Evolutionary conservation across 1,140 invertebrate species (phyloP), one percentile per base, ranked within the genome.

Genomic region (Panagrolaimus sp.): DNA sequence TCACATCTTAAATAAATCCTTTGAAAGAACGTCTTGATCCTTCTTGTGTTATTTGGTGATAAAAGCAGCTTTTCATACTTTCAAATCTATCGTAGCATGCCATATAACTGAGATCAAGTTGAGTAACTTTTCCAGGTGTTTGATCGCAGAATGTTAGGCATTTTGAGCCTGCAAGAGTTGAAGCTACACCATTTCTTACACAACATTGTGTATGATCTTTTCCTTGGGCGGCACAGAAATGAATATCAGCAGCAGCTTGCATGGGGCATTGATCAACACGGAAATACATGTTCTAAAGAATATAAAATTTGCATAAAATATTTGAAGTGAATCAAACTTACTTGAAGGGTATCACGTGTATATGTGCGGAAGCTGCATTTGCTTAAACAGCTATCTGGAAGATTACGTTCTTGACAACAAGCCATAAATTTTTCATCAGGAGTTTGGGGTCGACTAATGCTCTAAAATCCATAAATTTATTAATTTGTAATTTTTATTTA

Each of bases 41-140:
- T 57, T 27, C 20, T n/a, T n/a, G n/a, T 11, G 51, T 57, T 11
- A 57, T 57, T 11, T 57, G 20, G 8, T 76, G 74, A 57, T 74
- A 78, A 71, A 78, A 78, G 65, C 76, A 78, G 23, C 68, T 61
- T 65, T 79, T 78, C 76, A 78, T 78, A 31, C 71, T 65, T 44
- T 78, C 76, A 65, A 78, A 78, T 14, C 74, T 64, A 44, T 78
- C 76, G 47, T 73, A 78, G 66, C 76, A 78, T 7, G 76, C 43
- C 38, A 75, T 42, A 53, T 78, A 78, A 67, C 46, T 63, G 47
- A 78, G 48, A 46, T 78, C 76, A 16, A 78, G 74, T 63, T 79
- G 76, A 31, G 77, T 78, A 48, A 78, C 67, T 66, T 79, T 78
- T 47, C 76, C 76, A 14, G 76, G 76, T 38, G 72, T 45, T 63